A percentile compares a stretch with the other conserved stretches of the same genome.
Evolutionary conservation across 2,797 vertebrate species (phyloP).

Genomic region (Benthosema pterotum): DNA sequence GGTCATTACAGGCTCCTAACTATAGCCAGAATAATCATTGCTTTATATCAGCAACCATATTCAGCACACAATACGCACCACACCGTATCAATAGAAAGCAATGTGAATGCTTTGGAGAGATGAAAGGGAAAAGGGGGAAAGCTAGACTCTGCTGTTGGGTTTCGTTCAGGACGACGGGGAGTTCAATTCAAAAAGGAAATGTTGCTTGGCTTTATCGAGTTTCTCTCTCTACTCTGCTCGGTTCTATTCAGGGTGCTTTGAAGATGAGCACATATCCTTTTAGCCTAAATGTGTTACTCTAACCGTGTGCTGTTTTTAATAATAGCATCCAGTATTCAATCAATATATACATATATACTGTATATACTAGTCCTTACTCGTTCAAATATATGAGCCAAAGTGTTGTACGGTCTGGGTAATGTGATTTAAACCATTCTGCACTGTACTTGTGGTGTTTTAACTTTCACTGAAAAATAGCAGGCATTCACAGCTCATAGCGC

Average conservation of each 20-base stretch:
- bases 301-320: no score
- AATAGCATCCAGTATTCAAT: no score
- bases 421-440: no score
- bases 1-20: slow-evolving; percentile 77
- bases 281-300: background rate
- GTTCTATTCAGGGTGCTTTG: slow-evolving; percentile 1
- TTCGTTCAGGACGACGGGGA: background rate
- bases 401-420: no score
- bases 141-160: background rate
- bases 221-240: slow-evolving; percentile 23
- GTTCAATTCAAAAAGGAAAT: background rate
- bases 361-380: no score
- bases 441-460: no score
- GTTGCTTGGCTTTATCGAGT: background rate
- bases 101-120: slow-evolving; percentile 58
- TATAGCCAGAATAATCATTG: slow-evolving; percentile 66
- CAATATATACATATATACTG: no score
- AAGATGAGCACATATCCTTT: no score
- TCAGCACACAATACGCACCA: slow-evolving; percentile 53
- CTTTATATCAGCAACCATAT: slow-evolving; percentile 67
- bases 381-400: no score
- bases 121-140: background rate
- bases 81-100: slow-evolving; percentile 53
- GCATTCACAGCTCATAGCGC: no score
- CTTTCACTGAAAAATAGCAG: no score